Evolutionary conservation across 1,140 invertebrate species (phyloP).

Genomic region (Homalodisca vitripennis): DNA sequence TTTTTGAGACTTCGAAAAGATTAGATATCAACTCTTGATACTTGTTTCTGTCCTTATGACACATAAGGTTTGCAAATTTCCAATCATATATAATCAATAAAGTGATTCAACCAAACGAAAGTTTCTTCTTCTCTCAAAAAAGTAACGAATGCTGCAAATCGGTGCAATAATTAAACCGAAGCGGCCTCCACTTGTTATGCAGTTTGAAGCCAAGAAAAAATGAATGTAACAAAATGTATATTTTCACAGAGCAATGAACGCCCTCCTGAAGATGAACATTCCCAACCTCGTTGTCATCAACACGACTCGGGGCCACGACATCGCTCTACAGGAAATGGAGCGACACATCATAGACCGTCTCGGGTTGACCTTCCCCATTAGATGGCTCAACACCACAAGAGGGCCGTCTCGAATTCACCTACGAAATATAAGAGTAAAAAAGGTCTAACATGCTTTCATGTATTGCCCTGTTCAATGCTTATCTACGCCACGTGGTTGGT

Average conservation of each 20-base stretch:
- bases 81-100: not conserved
- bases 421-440: not conserved
- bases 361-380: not conserved
- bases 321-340: not conserved
- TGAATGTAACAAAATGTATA: not conserved
- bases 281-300: not conserved
- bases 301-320: not conserved
- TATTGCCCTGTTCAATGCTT: too few species aligned
- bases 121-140: not conserved
- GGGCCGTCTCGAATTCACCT: not conserved
- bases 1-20: too few species aligned
- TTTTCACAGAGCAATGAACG: not conserved
- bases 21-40: too few species aligned
- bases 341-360: not conserved
- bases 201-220: not conserved
- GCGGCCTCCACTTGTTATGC: not conserved
- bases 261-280: not conserved
- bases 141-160: not conserved
- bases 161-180: not conserved
- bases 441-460: too few species aligned
- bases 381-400: not conserved
- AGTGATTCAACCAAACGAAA: not conserved
- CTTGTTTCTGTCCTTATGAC: too few species aligned
- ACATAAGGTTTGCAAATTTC: too few species aligned
- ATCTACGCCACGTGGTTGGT: too few species aligned